Base-by-base conservation (phyloP, 2,797 vertebrate genomes). In the Tokudaia tokunoshimensis region DNA sequence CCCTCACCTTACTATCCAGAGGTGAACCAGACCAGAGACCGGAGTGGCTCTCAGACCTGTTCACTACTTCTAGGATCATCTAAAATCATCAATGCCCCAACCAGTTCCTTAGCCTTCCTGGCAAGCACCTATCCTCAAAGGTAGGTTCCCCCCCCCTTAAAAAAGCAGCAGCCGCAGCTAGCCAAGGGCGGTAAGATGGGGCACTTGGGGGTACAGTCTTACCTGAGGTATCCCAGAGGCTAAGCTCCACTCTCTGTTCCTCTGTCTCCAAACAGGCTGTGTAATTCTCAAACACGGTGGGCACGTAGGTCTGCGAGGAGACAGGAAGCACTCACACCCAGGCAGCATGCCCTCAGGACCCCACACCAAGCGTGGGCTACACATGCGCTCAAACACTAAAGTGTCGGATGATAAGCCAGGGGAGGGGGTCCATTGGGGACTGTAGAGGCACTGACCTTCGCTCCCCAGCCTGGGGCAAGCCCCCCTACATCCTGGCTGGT, bases 251-350 rank as follows among this genome's bases (percentile, higher is more conserved):
- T 52, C 99, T 99, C 98, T 99, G 99, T 41, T 99, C 99, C 86
- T 99, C 99, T 2, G 99, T 98, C 97, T 99, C 99, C 99, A 99
- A 98, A 96, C 99, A 99, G 96, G 99, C 99, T 1, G 99, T 99
- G 98, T 99, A 99, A 98, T 99, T 99, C 98, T 99, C 99, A 98
- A 99, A 99, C 96, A 99, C 99, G 20, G 99, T 99, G 61, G 99
- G 99, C 97, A 99, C 99, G 26, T 99, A 99, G 0, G 99, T 99
- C 99, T 99, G 96, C 14, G 97, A 34, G 98, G 97, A 98, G 96
- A 97, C 61, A 79, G 76, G 52, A 75, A 74, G 88, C 74, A n/a
- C 57, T 96, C 79, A 84, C 41, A 90, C 75, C n/a, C 19, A 24
- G 61, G 22, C 8, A 9, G 20, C 57, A 57, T 41, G 11, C 55